phyloP scores from a whole-genome alignment of 2,888 invertebrate genomes.

The Siphlonurus alternatus region DNA sequence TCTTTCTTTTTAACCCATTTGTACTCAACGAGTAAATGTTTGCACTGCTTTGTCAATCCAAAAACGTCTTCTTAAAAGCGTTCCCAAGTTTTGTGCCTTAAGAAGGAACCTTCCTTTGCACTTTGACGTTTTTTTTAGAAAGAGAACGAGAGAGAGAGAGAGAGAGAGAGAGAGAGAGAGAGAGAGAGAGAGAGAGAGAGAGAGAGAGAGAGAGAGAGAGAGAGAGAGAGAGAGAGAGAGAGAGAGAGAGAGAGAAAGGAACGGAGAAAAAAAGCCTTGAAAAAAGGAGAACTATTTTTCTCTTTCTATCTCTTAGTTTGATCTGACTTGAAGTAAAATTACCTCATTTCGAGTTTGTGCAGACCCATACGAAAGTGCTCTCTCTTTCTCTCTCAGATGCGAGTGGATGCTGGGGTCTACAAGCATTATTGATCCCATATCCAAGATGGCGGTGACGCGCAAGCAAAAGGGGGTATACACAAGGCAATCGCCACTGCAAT shows the following conservation, averaged over 20 bases:
- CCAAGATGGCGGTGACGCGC: neutral
- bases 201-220: neutral
- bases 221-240: neutral
- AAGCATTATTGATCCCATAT: neutral
- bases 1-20: neutral
- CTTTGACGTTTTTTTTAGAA: neutral
- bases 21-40: neutral
- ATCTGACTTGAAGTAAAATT: neutral
- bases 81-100: neutral
- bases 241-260: too few species aligned
- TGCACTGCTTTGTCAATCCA: neutral
- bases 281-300: neutral
- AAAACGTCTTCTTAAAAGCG: neutral
- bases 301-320: neutral
- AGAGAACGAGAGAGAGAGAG: neutral
- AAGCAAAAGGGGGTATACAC: neutral
- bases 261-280: too few species aligned
- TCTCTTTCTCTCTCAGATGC: neutral
- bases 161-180: neutral
- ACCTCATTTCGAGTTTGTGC: neutral
- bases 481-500: neutral
- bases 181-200: neutral
- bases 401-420: too few species aligned
- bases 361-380: neutral
- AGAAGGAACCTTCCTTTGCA: neutral